A percentile compares a stretch with the other conserved stretches of the same genome.
Conservation (phyloP, 2,888 invertebrate species). For the Coleophora deauratella region DNA sequence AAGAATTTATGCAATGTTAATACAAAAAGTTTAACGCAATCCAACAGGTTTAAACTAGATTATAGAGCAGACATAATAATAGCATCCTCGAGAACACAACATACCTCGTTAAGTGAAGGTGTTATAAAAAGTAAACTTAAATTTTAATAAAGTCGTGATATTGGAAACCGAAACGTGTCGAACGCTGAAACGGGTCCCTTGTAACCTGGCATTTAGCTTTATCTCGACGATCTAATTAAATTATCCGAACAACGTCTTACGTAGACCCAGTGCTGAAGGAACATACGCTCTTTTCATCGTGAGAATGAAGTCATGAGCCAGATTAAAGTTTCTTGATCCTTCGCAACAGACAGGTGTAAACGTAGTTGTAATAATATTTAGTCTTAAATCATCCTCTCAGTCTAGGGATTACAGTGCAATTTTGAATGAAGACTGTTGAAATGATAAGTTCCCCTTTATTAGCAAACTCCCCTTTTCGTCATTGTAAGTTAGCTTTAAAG, state of each 20-base stretch:
- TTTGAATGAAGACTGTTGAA: constrained; percentile 24
- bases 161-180: constrained; percentile 33
- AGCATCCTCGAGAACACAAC: not conserved
- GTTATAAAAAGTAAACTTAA: constrained; percentile 12
- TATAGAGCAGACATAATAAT: not conserved
- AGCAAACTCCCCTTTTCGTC: constrained; percentile 47
- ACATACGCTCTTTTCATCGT: constrained; percentile 41
- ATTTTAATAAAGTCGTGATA: constrained; percentile 38
- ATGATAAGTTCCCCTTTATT: constrained; percentile 45
- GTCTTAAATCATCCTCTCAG: constrained; percentile 26
- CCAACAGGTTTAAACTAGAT: not conserved
- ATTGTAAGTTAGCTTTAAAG: constrained; percentile 19
- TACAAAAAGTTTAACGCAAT: too few species aligned
- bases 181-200: constrained; percentile 34
- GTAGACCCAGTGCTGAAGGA: constrained; percentile 31
- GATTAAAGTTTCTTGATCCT: constrained; percentile 61
- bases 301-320: constrained; percentile 36
- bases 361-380: constrained; percentile 22
- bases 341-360: constrained; percentile 54
- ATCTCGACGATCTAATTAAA: constrained; percentile 55
- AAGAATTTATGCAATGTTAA: not conserved
- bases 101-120: not conserved
- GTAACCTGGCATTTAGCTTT: constrained; percentile 54
- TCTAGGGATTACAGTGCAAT: constrained; percentile 31
- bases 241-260: constrained; percentile 43